Percentiles rank a stretch among this genome's conserved stretches.
phyloP scores from a whole-genome alignment of 2,797 vertebrate species.

The Kryptopterus vitreolus region DNA sequence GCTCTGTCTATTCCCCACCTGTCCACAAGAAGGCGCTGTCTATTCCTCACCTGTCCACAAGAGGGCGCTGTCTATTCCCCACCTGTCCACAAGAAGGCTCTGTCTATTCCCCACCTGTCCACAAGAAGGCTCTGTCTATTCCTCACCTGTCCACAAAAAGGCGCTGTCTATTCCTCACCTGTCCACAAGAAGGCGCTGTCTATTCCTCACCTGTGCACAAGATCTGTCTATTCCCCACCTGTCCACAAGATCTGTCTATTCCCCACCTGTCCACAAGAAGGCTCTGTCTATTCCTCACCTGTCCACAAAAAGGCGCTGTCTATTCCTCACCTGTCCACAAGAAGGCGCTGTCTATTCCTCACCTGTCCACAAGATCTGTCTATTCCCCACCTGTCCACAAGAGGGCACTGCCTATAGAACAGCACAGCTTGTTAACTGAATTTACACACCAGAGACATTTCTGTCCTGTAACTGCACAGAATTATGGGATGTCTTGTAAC shows the following conservation, averaged over 20 bases:
- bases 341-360: background rate
- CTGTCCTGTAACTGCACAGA: background rate
- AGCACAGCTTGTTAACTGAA: background rate
- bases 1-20: background rate
- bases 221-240: background rate
- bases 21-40: no score
- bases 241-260: no score
- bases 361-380: background rate
- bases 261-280: constrained; percentile 1
- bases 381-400: background rate
- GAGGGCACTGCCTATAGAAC: background rate
- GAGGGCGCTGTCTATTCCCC: background rate
- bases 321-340: no score
- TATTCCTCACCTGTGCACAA: background rate
- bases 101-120: no score
- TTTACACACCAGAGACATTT: background rate
- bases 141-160: background rate
- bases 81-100: no score
- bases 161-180: no score
- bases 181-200: background rate
- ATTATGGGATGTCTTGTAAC: background rate
- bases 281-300: background rate
- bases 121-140: background rate
- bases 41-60: no score
- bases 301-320: background rate